Percentiles rank a stretch among this genome's conserved stretches.
Evolutionary conservation across 2,888 invertebrate genomes (phyloP).

Genomic region (Microctonus hyperodae): DNA sequence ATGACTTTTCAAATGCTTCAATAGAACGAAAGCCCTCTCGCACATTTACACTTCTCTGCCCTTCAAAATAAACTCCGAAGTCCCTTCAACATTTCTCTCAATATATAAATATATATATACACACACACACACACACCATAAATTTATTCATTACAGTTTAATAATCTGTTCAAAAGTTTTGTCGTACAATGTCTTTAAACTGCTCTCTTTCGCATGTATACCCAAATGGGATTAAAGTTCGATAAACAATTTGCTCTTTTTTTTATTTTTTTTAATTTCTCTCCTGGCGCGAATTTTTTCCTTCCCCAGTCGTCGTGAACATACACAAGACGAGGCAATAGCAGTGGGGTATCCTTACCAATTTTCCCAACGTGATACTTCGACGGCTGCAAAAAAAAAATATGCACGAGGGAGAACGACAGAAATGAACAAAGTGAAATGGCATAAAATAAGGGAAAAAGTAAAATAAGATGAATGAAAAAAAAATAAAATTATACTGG

Average conservation of each 20-base stretch:
- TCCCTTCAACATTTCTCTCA: not conserved
- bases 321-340: not conserved
- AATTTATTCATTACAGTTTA: not conserved
- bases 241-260: constrained; percentile 41
- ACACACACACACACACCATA: not conserved
- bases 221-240: constrained; percentile 33
- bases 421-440: constrained; percentile 2
- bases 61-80: not conserved
- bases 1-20: not conserved
- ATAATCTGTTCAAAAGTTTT: not conserved
- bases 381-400: constrained; percentile 4
- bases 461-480: constrained; percentile 7
- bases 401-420: not conserved
- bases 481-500: not conserved
- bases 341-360: not conserved
- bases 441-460: not conserved
- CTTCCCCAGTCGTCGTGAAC: not conserved
- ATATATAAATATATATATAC: not conserved
- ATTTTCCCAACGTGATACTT: constrained; percentile 1
- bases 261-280: not conserved
- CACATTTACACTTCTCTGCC: not conserved
- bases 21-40: not conserved
- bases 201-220: not conserved
- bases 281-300: not conserved
- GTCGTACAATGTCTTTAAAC: not conserved